Base-by-base conservation (phyloP, 2,797 vertebrate genomes). In the Dendrocincla fuliginosa region DNA sequence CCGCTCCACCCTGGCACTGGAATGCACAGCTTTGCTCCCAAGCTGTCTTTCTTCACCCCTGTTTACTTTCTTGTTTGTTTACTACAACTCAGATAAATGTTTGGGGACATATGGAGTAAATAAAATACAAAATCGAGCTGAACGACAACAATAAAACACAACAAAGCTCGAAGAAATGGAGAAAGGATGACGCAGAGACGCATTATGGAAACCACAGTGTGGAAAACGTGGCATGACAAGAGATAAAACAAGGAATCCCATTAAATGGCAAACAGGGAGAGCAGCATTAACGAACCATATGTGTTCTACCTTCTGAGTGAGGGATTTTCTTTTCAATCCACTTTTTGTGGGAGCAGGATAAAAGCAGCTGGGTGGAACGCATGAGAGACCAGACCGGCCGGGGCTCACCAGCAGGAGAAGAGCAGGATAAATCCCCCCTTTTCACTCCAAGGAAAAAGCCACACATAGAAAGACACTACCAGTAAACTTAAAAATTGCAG, bases 201-300 rank as follows among this genome's bases (percentile, higher is more conserved):
- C n/a, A 1, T 61, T 49, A n/a, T 6, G 61, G 87, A 95, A 97
- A 95, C 84, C 89, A 64, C 67, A 65, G 77, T 0, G 41, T 24
- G 78, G 90, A 84, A 90, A 95, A 78, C 5, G 0, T 2, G 1
- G 83, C 88, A 46, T 11, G 67, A 82, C 28, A 16, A n/a, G 76
- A 94, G 88, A 87, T 37, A 84, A 76, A 93, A 87, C 86, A 59
- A 69, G 91, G 83, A 89, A 92, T 87, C 59, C 49, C 35, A 14
- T 74, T 77, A 70, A 78, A 77, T 0, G 8, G 76, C 75, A 91
- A 92, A 69, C 50, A 65, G 64, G 74, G 87, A 88, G 78, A 80
- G 52, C 14, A 74, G 78, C 41, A 44, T 64, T 77, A 70, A 73
- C 11, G 37, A 63, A 61, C 65, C 52, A 35, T 60, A 41, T 16